Percentiles rank a stretch among this genome's conserved stretches.
Evolutionary conservation across 2,113 vertebrate genomes (phyloP).

Genomic region (Anguilla japonica): DNA sequence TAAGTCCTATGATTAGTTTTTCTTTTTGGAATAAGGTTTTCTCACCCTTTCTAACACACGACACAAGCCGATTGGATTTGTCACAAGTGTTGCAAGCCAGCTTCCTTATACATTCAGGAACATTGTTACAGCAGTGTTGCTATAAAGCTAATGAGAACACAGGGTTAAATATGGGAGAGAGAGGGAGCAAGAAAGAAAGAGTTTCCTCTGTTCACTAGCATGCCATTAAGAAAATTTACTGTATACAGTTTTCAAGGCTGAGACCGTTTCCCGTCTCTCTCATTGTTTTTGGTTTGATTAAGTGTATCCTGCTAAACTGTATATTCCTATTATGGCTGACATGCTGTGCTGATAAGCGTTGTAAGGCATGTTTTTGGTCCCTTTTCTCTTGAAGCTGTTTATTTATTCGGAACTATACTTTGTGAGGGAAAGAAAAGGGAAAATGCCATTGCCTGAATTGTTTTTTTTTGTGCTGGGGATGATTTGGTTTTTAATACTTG

Average conservation of each 20-base stretch:
- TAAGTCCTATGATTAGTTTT: not conserved
- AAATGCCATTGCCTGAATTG: constrained; percentile 17
- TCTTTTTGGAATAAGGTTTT: not conserved
- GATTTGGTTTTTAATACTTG: constrained; percentile 50
- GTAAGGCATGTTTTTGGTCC: constrained; percentile 19
- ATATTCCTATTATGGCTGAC: constrained; percentile 73
- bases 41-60: not conserved
- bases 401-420: constrained; percentile 33
- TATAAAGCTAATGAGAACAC: constrained; percentile 13
- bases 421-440: constrained; percentile 16
- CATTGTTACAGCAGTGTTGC: not conserved
- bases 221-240: constrained; percentile 67
- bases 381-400: constrained; percentile 22
- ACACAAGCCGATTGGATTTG: not conserved
- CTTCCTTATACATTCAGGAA: not conserved
- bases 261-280: constrained; percentile 71
- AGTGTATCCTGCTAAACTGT: constrained; percentile 81
- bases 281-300: constrained; percentile 81
- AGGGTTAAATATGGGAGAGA: constrained; percentile 26
- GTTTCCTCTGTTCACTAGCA: constrained; percentile 46
- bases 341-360: constrained; percentile 58
- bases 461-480: constrained; percentile 21
- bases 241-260: constrained; percentile 70
- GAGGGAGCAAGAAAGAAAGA: constrained; percentile 19
- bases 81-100: not conserved